Percentiles rank a stretch among this genome's conserved stretches.
Evolutionary conservation across 2,888 invertebrate genomes (phyloP).

Genomic region (Nezara viridula): DNA sequence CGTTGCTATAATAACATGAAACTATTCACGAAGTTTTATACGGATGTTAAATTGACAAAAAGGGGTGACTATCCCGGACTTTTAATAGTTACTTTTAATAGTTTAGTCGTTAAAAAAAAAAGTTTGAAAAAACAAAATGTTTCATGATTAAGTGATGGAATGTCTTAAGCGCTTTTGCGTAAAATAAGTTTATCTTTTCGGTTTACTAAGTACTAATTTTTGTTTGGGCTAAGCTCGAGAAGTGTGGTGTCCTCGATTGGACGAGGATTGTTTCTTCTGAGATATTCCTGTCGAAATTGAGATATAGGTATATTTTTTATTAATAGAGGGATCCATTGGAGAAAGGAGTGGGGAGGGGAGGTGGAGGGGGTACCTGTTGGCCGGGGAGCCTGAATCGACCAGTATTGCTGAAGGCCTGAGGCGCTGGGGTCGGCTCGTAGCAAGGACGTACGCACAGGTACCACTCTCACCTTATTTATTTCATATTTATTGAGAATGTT

Average conservation of each 20-base stretch:
- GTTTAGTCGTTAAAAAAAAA: too few species aligned
- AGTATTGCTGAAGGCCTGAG: conserved; percentile 46
- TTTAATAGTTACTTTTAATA: too few species aligned
- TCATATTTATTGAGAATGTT: not conserved
- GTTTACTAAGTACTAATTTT: not conserved
- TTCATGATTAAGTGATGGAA: too few species aligned
- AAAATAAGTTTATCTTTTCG: too few species aligned
- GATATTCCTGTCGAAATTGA: not conserved
- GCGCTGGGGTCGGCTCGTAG: conserved; percentile 34
- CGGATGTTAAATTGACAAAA: too few species aligned
- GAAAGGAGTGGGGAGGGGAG: conserved; percentile 6
- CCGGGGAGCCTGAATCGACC: conserved; percentile 58
- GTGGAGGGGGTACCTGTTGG: conserved; percentile 56
- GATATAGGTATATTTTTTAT: conserved; percentile 24
- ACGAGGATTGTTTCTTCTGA: not conserved
- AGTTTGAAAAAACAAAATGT: too few species aligned
- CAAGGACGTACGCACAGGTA: conserved; percentile 27
- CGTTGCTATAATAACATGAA: too few species aligned
- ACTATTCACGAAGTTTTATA: too few species aligned
- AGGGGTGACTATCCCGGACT: too few species aligned
- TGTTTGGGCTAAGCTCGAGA: not conserved
- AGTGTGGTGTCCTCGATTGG: not conserved
- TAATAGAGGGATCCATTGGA: conserved; percentile 25
- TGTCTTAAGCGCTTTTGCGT: too few species aligned
- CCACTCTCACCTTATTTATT: not conserved